A percentile compares a stretch with the other conserved stretches of the same genome.
Conservation (phyloP, 2,888 invertebrate genomes). For the Gryllus longicercus region DNA sequence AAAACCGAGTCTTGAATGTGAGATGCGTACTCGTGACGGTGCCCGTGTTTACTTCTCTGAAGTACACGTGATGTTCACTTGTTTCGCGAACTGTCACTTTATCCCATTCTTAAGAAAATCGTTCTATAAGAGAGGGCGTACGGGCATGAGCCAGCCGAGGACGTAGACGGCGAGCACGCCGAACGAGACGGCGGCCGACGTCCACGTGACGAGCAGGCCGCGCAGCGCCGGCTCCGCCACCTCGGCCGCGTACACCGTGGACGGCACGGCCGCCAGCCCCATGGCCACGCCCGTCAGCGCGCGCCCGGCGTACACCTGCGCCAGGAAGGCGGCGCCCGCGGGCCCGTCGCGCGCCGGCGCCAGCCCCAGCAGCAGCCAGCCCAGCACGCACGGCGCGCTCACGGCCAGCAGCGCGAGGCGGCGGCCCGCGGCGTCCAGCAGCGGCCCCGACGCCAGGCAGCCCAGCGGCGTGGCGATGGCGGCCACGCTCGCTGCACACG, state of each 20-base stretch:
- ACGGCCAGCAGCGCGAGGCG: constrained; percentile 50
- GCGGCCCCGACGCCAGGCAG: constrained; percentile 52
- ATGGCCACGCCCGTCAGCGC: constrained; percentile 51
- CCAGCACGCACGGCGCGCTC: constrained; percentile 51
- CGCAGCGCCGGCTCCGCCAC: constrained; percentile 49
- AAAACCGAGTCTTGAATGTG: no score
- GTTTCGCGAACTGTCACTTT: no score
- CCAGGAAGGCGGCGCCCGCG: constrained; percentile 27
- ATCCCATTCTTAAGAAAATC: no score
- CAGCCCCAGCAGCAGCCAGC: constrained; percentile 53
- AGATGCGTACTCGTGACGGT: no score
- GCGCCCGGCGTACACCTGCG: constrained; percentile 40
- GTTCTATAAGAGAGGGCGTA: no score
- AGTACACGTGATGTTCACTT: no score
- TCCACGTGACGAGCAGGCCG: constrained; percentile 55
- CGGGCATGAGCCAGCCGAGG: constrained; percentile 51
- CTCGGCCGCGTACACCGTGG: constrained; percentile 56
- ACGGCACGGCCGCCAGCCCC: constrained; percentile 54
- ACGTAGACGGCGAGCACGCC: constrained; percentile 55
- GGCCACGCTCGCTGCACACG: constrained; percentile 36
- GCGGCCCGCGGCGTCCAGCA: constrained; percentile 54
- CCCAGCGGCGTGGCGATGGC: constrained; percentile 56
- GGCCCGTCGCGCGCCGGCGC: constrained; percentile 41
- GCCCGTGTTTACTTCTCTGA: no score
- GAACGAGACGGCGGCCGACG: constrained; percentile 52